phyloP scores from a whole-genome alignment of 2,797 vertebrate genomes.

The Kryptopterus vitreolus region DNA sequence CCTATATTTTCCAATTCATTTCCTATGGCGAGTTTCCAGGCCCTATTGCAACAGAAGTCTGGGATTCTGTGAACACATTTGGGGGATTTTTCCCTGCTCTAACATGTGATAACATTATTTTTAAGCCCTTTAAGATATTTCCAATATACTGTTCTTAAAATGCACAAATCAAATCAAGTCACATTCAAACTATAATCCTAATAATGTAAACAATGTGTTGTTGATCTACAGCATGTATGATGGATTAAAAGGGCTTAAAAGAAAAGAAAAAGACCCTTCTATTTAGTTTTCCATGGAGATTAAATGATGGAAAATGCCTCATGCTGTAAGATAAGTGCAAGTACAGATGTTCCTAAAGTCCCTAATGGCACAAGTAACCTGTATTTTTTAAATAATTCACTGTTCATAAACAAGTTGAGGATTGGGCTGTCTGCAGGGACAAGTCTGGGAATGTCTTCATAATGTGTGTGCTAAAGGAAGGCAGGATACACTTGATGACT shows the following conservation, averaged over 20 bases:
- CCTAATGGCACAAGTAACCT: constrained; percentile 25
- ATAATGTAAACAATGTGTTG: not conserved
- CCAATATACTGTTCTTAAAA: not conserved
- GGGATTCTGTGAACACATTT: not conserved
- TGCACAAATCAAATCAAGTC: not conserved
- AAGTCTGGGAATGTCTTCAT: constrained; percentile 51
- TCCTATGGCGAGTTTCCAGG: too few species aligned
- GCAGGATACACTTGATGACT: constrained; percentile 30
- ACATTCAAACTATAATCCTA: not conserved
- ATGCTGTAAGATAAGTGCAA: constrained; percentile 54
- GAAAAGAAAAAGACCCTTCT: constrained; percentile 10
- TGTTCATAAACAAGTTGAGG: constrained; percentile 39
- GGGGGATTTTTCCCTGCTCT: not conserved
- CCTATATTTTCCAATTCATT: too few species aligned
- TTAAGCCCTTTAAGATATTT: not conserved
- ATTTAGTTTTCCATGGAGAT: constrained; percentile 11
- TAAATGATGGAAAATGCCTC: constrained; percentile 57
- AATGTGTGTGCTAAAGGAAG: constrained; percentile 12
- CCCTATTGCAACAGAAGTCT: not conserved
- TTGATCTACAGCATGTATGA: not conserved
- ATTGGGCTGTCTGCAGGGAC: constrained; percentile 28
- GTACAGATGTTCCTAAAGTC: constrained; percentile 62
- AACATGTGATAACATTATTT: not conserved
- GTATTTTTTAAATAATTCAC: constrained; percentile 36
- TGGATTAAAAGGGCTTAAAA: too few species aligned